phyloP scores from a whole-genome alignment of 2,888 invertebrate species.

The Brassicogethes aeneus region DNA sequence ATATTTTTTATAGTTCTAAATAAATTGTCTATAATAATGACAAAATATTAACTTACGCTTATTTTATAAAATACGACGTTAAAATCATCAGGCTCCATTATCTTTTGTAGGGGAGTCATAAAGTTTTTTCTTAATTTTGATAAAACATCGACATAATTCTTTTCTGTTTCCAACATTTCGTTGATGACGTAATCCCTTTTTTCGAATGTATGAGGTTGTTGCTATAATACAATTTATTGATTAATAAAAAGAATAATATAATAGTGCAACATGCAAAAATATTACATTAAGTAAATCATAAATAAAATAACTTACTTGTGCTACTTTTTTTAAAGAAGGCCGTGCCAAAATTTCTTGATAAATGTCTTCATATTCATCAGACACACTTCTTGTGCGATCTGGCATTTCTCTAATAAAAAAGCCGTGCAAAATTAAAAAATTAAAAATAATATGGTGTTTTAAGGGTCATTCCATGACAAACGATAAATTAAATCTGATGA shows the following conservation, averaged over 20 bases:
- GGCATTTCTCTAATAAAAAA: constrained; percentile 32
- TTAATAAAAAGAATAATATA: too few relatives aligned
- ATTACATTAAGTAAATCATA: too few relatives aligned
- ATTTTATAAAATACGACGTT: constrained; percentile 83
- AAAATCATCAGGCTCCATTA: constrained; percentile 66
- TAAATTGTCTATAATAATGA: not conserved
- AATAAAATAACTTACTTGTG: too few relatives aligned
- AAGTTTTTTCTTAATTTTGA: constrained; percentile 75
- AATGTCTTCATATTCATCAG: constrained; percentile 56
- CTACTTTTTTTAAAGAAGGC: too few relatives aligned
- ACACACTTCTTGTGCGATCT: constrained; percentile 22
- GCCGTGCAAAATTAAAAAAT: constrained; percentile 31
- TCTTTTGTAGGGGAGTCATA: constrained; percentile 59
- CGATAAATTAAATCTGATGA: too few relatives aligned
- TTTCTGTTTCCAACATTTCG: constrained; percentile 94
- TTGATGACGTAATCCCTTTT: constrained; percentile 89
- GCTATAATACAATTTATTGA: too few relatives aligned
- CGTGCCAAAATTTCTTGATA: constrained; percentile 77
- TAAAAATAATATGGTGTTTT: too few relatives aligned
- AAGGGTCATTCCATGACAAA: too few relatives aligned
- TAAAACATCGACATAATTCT: constrained; percentile 91
- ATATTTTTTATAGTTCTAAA: not conserved
- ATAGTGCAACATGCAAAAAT: too few relatives aligned
- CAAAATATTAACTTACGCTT: constrained; percentile 60
- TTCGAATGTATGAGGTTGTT: constrained; percentile 46